Evolutionary conservation across 2,888 invertebrate species (phyloP).

Genomic region (Acholoe squamosa): DNA sequence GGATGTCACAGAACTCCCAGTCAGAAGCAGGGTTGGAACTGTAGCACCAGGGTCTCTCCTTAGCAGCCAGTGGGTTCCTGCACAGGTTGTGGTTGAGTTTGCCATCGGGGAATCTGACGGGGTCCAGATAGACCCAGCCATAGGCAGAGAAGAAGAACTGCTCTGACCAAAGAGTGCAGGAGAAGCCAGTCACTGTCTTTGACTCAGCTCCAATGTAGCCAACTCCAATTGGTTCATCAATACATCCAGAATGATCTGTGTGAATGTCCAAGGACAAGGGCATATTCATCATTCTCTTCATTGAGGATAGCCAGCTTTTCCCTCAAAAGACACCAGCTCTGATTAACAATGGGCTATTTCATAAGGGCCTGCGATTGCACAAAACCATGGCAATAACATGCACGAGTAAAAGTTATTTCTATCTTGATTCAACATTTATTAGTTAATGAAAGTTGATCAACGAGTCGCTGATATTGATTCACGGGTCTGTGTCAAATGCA

Average conservation of each 20-base stretch:
- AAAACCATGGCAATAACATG: no score
- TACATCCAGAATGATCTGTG: conserved; percentile 30
- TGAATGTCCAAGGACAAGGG: no score
- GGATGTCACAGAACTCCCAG: conserved; percentile 54
- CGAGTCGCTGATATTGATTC: no score
- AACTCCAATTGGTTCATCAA: background rate
- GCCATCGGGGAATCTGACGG: conserved; percentile 32
- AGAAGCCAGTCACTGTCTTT: background rate
- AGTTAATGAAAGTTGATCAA: no score
- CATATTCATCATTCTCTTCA: no score
- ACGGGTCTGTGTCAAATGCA: no score
- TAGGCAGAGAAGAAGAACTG: conserved; percentile 30
- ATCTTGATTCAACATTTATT: no score
- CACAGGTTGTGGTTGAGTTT: conserved; percentile 39
- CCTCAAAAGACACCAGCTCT: no score
- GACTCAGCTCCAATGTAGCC: conserved; percentile 19
- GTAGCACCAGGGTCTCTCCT: conserved; percentile 52
- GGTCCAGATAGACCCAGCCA: background rate
- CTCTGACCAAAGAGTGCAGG: conserved; percentile 37
- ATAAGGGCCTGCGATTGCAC: no score
- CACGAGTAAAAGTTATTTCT: no score
- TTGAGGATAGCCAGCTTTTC: no score
- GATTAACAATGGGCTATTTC: no score
- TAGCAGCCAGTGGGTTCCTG: conserved; percentile 30
- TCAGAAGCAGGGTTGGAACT: conserved; percentile 37